Evolutionary conservation across 1,140 invertebrate species (phyloP).

Genomic region (Aphis gossypii): DNA sequence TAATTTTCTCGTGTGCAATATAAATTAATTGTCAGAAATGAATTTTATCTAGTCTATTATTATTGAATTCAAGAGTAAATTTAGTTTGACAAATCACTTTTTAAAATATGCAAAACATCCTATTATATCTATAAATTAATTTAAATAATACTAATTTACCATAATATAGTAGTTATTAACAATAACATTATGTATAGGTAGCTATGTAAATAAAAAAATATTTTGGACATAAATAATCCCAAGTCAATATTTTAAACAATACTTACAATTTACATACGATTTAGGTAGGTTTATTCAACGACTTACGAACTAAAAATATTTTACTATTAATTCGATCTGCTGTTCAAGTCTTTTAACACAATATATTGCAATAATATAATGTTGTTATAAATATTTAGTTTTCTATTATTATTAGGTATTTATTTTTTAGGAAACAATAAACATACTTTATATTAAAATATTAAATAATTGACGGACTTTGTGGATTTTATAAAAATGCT

Average conservation of each 20-base stretch:
- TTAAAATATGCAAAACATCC: too few relatives aligned
- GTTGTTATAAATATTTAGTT: not conserved
- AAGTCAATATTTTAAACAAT: too few relatives aligned
- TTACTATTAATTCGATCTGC: not conserved
- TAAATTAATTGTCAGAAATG: not conserved
- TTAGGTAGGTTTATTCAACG: not conserved
- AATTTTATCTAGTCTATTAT: not conserved
- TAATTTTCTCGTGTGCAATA: not conserved
- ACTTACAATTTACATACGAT: not conserved
- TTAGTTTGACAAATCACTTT: not conserved
- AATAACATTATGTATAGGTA: not conserved
- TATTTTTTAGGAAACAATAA: not conserved
- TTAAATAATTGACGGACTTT: not conserved
- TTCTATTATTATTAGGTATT: too few relatives aligned
- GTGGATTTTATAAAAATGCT: not conserved
- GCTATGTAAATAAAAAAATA: not conserved
- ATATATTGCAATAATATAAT: not conserved
- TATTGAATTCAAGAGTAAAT: not conserved
- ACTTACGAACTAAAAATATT: not conserved
- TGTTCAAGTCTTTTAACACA: too few relatives aligned
- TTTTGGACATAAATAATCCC: too few relatives aligned
- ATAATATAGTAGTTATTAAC: not conserved
- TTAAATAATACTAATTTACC: not conserved
- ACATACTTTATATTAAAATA: not conserved
- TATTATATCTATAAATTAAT: not conserved